Conservation (phyloP, 1,140 invertebrate species). For the Acromyrmex echinatior region DNA sequence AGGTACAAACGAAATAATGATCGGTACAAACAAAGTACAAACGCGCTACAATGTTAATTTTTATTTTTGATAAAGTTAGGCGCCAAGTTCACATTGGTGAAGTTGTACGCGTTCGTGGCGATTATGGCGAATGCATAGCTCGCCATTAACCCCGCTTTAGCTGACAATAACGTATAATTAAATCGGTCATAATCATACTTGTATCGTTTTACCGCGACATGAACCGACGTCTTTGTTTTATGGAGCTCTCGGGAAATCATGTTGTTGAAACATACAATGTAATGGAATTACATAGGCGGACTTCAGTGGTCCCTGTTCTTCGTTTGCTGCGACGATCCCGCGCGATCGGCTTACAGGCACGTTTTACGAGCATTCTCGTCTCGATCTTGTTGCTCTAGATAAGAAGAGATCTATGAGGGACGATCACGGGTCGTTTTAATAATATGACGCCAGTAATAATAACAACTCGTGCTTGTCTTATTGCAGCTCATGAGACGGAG, state of each 20-base stretch:
- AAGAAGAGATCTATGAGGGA: background rate
- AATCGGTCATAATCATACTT: constrained; percentile 61
- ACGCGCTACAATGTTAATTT: too few relatives aligned
- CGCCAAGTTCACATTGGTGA: too few relatives aligned
- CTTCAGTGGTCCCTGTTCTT: background rate
- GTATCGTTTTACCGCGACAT: constrained; percentile 53
- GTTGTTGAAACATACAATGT: background rate
- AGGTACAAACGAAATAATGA: too few relatives aligned
- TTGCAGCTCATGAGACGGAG: constrained; percentile 50
- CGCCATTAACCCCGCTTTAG: constrained; percentile 79
- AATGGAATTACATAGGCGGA: constrained; percentile 43
- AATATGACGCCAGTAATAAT: constrained; percentile 60
- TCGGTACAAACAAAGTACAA: too few relatives aligned
- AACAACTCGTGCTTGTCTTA: constrained; percentile 67
- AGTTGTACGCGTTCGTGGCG: constrained; percentile 41
- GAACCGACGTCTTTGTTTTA: constrained; percentile 28
- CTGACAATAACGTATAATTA: constrained; percentile 77
- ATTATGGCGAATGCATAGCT: constrained; percentile 79
- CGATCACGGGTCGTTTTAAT: constrained; percentile 63
- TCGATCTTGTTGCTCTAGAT: background rate
- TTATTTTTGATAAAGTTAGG: too few relatives aligned
- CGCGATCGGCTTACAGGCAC: background rate
- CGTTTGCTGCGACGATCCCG: background rate
- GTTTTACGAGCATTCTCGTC: constrained; percentile 15
- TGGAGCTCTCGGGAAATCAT: constrained; percentile 4